Conservation (phyloP, 2,888 invertebrate species). For the Synergus laeviventris region DNA sequence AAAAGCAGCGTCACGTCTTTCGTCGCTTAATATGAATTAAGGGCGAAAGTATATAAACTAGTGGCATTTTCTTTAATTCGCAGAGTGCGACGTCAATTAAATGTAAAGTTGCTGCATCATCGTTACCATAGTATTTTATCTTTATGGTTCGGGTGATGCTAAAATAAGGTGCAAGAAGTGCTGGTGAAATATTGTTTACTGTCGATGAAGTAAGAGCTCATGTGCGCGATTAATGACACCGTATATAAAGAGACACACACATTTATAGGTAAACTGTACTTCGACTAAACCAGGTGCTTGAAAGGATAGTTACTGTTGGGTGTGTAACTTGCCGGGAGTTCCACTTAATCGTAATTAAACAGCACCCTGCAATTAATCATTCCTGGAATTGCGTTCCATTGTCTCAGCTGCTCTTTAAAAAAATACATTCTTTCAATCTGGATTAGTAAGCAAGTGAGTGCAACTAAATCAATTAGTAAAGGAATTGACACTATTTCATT, state of each 20-base stretch:
- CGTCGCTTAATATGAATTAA: conserved; percentile 8
- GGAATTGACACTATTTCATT: too few species aligned
- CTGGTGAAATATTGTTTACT: conserved; percentile 25
- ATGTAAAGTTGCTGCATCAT: conserved; percentile 27
- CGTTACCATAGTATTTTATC: conserved; percentile 33
- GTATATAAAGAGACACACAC: conserved; percentile 35
- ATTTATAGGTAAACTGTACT: conserved; percentile 25
- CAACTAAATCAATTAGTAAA: too few species aligned
- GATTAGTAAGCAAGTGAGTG: too few species aligned
- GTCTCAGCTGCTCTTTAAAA: conserved; percentile 38
- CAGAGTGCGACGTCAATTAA: conserved; percentile 32
- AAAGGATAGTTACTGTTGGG: conserved; percentile 35
- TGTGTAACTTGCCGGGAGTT: conserved; percentile 43
- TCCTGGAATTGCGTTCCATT: conserved; percentile 42
- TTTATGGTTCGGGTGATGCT: conserved; percentile 5
- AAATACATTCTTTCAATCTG: background rate
- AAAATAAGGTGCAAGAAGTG: conserved; percentile 25
- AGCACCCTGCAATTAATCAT: conserved; percentile 55
- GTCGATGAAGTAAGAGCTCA: conserved; percentile 17
- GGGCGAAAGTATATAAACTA: background rate
- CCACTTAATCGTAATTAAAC: conserved; percentile 59
- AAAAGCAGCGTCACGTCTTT: conserved; percentile 26
- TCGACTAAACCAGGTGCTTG: conserved; percentile 21
- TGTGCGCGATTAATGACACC: conserved; percentile 25
- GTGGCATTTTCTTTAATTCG: conserved; percentile 22